phyloP scores from a whole-genome alignment of 2,797 vertebrate species.

The Pristis pectinata region DNA sequence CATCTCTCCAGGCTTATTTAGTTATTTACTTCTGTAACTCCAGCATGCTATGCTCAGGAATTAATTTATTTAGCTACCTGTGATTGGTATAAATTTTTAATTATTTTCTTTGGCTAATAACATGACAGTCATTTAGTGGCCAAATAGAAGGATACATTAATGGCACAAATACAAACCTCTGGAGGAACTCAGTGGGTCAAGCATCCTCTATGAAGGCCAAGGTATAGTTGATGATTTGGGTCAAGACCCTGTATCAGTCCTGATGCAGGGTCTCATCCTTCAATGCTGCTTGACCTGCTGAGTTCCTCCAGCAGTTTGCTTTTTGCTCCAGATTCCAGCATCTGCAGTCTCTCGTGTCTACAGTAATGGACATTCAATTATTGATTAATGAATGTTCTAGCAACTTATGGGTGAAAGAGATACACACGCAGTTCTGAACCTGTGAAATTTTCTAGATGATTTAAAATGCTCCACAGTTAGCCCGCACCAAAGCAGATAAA shows the following conservation, averaged over 20 bases:
- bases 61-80: background rate
- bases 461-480: background rate
- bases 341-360: too few species aligned
- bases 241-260: too few species aligned
- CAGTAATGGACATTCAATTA: too few species aligned
- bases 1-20: background rate
- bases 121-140: background rate
- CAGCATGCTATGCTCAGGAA: background rate
- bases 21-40: background rate
- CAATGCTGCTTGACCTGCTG: too few species aligned
- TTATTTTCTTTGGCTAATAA: background rate
- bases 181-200: too few species aligned
- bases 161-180: too few species aligned
- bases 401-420: background rate
- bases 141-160: background rate
- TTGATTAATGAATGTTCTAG: too few species aligned
- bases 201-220: too few species aligned
- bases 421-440: background rate
- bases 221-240: too few species aligned
- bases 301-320: too few species aligned
- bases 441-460: background rate
- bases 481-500: background rate
- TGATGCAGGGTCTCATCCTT: too few species aligned
- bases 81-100: background rate
- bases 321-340: too few species aligned